Evolutionary conservation across 23 tunicate species (phyloP), one percentile per base, ranked within the genome.

Genomic region (Styela plicata): DNA sequence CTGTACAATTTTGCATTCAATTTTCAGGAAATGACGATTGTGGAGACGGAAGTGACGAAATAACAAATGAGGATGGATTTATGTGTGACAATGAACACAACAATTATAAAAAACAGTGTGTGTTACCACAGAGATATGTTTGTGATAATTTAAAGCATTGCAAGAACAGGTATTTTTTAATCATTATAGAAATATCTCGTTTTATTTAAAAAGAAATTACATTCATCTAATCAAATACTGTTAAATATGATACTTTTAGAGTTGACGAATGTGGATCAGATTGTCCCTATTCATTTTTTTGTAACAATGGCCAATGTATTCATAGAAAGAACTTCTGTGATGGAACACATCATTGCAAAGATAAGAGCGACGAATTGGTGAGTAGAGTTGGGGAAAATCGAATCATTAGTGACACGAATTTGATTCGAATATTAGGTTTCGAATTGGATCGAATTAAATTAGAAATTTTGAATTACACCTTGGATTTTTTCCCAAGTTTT

Each of bases 1-100:
- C n/a, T n/a, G n/a, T n/a, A n/a, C n/a, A n/a, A n/a, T n/a, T n/a
- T n/a, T n/a, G n/a, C n/a, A n/a, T 75, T 19, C 29, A 19, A 27
- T 1, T 16, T 67, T 16, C 37, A 91, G 97, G 97, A 19, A 57
- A 74, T 62, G 78, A 69, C 52, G 97, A 91, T 71, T 91, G 97
- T 73, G 89, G 80, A 25, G 97, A 91, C 68, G 89, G 84, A 21
- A 85, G 89, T 86, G 97, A 91, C 37, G 97, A 91, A 75, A 26
- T 31, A 24, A 63, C 24, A 33, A 25, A 63, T 32, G 10, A 57
- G 20, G 78, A 61, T 22, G 80, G 79, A 30, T 22, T 85, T 13
- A 37, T 79, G 85, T 89, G 94, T 35, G 68, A 65, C 33, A 91
- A 91, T 65, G 35, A 16, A 7, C 70, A 78, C 77, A 86, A 86